phyloP scores from a whole-genome alignment of 2,888 invertebrate species.

The Allophyes oxyacanthae region DNA sequence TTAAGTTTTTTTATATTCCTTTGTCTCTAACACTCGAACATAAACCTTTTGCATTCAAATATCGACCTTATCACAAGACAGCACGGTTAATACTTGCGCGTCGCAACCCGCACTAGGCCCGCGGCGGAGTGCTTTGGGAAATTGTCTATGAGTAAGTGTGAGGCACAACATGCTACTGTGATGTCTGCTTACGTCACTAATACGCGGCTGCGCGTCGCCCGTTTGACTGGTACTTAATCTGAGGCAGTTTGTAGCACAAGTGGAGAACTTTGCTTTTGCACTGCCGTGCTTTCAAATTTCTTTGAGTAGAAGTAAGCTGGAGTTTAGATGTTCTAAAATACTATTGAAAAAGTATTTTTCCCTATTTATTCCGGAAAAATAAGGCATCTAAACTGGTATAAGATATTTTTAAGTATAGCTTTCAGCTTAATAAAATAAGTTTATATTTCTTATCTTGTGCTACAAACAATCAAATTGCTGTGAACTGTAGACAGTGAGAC shows the following conservation, averaged over 20 bases:
- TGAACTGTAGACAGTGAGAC: conserved; percentile 15
- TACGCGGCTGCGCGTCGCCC: conserved; percentile 43
- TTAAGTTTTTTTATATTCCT: no score
- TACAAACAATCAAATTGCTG: conserved; percentile 28
- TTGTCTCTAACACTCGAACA: no score
- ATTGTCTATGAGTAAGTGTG: conserved; percentile 80
- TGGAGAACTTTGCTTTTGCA: conserved; percentile 26
- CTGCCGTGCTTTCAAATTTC: conserved; percentile 17
- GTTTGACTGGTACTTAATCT: conserved; percentile 31
- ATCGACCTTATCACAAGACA: conserved; percentile 7
- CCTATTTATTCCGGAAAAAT: no score
- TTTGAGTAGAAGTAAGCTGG: no score
- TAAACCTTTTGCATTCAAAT: conserved; percentile 22
- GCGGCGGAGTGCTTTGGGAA: conserved; percentile 74
- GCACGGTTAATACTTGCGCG: conserved; percentile 51
- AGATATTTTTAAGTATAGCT: not conserved
- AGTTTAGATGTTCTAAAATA: not conserved
- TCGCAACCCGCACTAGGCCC: conserved; percentile 59
- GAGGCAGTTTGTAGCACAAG: conserved; percentile 51
- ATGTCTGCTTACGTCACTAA: conserved; percentile 77
- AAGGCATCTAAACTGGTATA: not conserved
- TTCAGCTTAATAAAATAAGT: conserved; percentile 1
- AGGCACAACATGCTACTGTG: conserved; percentile 79
- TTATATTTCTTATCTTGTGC: conserved; percentile 28
- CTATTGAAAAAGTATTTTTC: no score